Evolutionary conservation across 2,113 vertebrate species (phyloP).

Genomic region (Myiopsitta monachus): DNA sequence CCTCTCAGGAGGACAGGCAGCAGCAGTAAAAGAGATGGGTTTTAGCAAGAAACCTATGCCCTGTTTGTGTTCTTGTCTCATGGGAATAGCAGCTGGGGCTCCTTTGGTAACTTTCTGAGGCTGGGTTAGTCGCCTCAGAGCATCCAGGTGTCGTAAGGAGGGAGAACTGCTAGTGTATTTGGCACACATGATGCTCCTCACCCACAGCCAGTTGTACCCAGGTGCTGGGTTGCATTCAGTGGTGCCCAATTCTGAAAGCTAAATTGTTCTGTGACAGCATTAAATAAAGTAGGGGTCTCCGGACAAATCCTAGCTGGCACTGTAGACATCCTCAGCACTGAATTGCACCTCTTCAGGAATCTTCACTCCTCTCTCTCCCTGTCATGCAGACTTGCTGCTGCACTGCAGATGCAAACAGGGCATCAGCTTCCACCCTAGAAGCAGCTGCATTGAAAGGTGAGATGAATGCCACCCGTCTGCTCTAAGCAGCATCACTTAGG

Average conservation of each 20-base stretch:
- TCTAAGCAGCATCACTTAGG: not conserved
- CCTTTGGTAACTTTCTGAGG: not conserved
- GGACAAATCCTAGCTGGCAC: not conserved
- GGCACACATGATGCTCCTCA: not conserved
- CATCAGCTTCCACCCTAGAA: not conserved
- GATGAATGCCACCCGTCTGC: not conserved
- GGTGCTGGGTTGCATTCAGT: not conserved
- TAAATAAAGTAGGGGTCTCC: not conserved
- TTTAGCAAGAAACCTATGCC: not conserved
- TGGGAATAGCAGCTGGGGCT: not conserved
- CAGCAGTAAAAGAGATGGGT: not conserved
- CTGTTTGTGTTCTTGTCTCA: not conserved
- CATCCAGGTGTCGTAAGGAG: not conserved
- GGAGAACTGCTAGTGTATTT: not conserved
- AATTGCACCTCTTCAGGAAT: not conserved
- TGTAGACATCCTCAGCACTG: not conserved
- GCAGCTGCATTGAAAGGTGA: not conserved
- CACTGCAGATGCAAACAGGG: not conserved
- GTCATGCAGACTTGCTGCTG: not conserved
- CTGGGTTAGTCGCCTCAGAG: not conserved
- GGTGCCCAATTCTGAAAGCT: not conserved
- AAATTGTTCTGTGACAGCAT: not conserved
- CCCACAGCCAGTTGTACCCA: not conserved
- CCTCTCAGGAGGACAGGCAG: not conserved
- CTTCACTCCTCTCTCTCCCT: not conserved